A percentile compares a stretch with the other conserved stretches of the same genome.
Conservation (phyloP, 2,797 vertebrate species). For the Muscicapa comitata region DNA sequence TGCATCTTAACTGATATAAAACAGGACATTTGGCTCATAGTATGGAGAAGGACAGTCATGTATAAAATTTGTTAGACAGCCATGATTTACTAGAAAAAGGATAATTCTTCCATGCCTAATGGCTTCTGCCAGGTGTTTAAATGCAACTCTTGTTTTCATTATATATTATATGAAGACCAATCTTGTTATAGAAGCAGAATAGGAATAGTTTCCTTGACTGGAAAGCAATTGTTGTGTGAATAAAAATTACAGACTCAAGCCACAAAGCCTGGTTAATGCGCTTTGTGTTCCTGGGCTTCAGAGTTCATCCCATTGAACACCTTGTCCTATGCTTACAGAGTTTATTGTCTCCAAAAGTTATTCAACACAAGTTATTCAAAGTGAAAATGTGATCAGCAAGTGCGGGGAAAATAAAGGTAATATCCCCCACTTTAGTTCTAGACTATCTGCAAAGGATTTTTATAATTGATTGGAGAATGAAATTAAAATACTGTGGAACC, state of each 20-base stretch:
- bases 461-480: neutral
- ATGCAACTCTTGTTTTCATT: conserved; percentile 35
- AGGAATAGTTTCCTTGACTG: neutral
- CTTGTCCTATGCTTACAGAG: neutral
- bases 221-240: neutral
- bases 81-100: conserved; percentile 1
- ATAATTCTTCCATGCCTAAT: conserved; percentile 16
- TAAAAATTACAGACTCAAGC: neutral
- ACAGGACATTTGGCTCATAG: neutral
- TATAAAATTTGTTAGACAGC: conserved; percentile 41
- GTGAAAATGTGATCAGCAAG: neutral
- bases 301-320: neutral
- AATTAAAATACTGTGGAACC: neutral
- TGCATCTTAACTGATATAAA: neutral
- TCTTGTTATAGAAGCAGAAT: neutral
- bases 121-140: conserved; percentile 33
- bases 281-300: neutral
- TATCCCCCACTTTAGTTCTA: neutral
- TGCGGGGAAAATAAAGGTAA: neutral
- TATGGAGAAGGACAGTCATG: neutral
- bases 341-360: neutral
- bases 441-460: neutral
- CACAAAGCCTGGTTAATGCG: neutral
- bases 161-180: neutral
- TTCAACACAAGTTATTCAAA: neutral